These are phyloP conservation scores for Saccostrea echinata DNA, from an alignment of 1,140 invertebrate genomes.

Conservation along the genomic window DNA sequence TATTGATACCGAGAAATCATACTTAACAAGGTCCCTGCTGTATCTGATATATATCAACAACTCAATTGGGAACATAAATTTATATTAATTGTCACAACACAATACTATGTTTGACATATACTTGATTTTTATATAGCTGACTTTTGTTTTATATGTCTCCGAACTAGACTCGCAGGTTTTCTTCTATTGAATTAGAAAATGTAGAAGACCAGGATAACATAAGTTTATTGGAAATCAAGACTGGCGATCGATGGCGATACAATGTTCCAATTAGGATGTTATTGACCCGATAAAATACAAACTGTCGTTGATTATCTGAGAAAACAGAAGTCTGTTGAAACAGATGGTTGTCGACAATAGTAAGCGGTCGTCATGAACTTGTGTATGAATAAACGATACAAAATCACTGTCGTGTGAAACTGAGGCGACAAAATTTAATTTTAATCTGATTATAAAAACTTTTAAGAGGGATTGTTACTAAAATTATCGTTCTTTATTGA, in stretches of 20 bases:
- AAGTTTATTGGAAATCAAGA: constrained; percentile 24
- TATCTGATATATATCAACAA: constrained; percentile 27
- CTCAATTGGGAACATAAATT: constrained; percentile 12
- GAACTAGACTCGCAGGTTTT: neutral
- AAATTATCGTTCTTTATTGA: neutral
- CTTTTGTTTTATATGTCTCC: neutral
- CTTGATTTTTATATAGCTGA: constrained; percentile 3
- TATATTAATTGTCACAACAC: constrained; percentile 29
- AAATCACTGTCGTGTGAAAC: neutral
- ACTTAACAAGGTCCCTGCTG: neutral
- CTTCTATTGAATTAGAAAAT: constrained; percentile 37
- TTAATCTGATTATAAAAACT: neutral
- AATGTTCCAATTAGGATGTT: constrained; percentile 20
- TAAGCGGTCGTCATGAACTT: neutral
- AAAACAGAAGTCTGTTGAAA: neutral
- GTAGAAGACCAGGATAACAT: constrained; percentile 7
- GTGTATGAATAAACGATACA: neutral
- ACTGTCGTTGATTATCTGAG: constrained; percentile 18
- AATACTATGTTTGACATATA: constrained; percentile 23
- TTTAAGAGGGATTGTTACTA: neutral
- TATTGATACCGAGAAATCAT: constrained; percentile 5
- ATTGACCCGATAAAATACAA: constrained; percentile 28
- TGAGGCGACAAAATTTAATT: neutral
- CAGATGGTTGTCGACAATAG: constrained; percentile 14
- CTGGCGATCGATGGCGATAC: neutral